These are phyloP conservation scores for Gibbula magus DNA, from an alignment of 2,888 invertebrate species.

Conservation along the genomic window DNA sequence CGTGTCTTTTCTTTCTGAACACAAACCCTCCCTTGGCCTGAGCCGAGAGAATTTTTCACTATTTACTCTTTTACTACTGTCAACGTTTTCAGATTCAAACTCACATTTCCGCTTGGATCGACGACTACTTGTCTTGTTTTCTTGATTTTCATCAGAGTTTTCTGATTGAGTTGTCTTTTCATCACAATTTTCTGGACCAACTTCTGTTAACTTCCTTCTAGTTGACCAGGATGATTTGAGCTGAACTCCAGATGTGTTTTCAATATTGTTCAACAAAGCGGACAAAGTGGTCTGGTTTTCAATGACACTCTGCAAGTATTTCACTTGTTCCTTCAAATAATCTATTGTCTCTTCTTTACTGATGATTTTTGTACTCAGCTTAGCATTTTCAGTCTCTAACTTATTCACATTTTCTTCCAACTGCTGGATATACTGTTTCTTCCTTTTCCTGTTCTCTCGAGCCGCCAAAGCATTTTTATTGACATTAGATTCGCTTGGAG, in stretches of 20 bases:
- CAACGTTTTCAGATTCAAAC: background rate
- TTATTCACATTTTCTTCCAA: slow-evolving; percentile 34
- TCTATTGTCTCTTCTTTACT: background rate
- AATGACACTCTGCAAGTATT: slow-evolving; percentile 53
- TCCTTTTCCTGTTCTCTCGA: slow-evolving; percentile 49
- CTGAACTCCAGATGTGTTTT: slow-evolving; percentile 47
- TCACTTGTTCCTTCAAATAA: slow-evolving; percentile 42
- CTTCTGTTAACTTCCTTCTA: background rate
- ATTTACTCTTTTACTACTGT: background rate
- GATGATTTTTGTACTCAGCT: slow-evolving; percentile 31
- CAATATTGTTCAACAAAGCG: slow-evolving; percentile 45
- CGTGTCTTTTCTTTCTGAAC: no score
- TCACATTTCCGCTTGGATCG: background rate
- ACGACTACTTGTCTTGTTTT: background rate
- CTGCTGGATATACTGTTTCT: slow-evolving; percentile 44
- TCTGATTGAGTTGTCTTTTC: background rate
- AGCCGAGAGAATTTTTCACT: no score
- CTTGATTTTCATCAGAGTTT: background rate
- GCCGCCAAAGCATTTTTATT: slow-evolving; percentile 48
- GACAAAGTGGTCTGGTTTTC: slow-evolving; percentile 54
- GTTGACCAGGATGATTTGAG: slow-evolving; percentile 42
- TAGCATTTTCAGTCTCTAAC: slow-evolving; percentile 34
- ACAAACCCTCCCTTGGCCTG: no score
- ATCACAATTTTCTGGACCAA: background rate
- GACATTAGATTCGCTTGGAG: slow-evolving; percentile 25